Evolutionary conservation across 2,888 invertebrate genomes (phyloP), one percentile per base, ranked within the genome.

Genomic region (Protophormia terraenovae): DNA sequence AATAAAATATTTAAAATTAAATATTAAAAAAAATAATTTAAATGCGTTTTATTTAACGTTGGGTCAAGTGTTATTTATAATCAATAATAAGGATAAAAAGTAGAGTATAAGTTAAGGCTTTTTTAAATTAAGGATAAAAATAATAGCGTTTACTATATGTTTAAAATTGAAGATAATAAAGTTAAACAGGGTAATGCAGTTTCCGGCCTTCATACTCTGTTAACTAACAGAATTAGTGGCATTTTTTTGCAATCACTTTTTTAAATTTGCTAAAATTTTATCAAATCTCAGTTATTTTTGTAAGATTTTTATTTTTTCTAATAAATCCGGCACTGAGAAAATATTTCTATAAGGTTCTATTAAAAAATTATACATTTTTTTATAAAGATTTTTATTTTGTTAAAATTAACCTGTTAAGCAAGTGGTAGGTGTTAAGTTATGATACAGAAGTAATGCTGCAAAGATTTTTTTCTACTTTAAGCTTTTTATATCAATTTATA

Each of bases 1-100:
- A 77, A 72, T 80, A 78, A 62, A 72, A 72, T 69, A 38, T 60
- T 50, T 41, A 29, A 64, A 69, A 72, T 32, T 32, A 62, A 62
- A 35, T 24, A 38, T 22, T 14, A 38, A 35, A 35, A 62, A 62
- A 62, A 6, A 16, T 24, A 38, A 38, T 12, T 8, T 1, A n/a
- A 38, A 38, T 19, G 3, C 3, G 3, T 64, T 35, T 64, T 41
- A 58, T 32, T n/a, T 1, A 24, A 14, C 14, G 53, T 53, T 24
- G 53, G 6, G 0, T 24, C 24, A 24, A 14, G 53, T 53, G 53
- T 53, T 53, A 14, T 12, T 27, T 12, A 14, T 10, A 53, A 24
- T 53, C 22, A 53, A 27, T 5, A 27, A 14, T 5, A 0, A 6
- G n/a, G n/a, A n/a, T n/a, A n/a, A 19, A 47, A n/a, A 6, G 24